A percentile compares a stretch with the other conserved stretches of the same genome.
Evolutionary conservation across 1,140 invertebrate genomes (phyloP).

Genomic region (Aphidius ervi): DNA sequence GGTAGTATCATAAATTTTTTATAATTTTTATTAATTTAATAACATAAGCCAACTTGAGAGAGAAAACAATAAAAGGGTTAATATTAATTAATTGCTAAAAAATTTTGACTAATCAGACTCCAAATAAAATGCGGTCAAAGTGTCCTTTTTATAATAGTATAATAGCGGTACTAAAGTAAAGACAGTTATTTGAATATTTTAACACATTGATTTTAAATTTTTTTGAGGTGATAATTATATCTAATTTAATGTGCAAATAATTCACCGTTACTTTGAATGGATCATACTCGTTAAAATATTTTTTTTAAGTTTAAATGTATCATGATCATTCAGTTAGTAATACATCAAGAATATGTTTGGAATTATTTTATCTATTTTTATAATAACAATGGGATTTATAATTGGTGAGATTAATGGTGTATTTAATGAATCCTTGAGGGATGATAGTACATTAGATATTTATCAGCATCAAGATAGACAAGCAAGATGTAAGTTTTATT

Average conservation of each 20-base stretch:
- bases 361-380: constrained; percentile 23
- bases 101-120: too few relatives aligned
- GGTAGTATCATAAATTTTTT: too few relatives aligned
- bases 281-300: constrained; percentile 1
- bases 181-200: too few relatives aligned
- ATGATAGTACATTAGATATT: constrained; percentile 23
- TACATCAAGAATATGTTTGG: constrained; percentile 17
- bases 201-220: too few relatives aligned
- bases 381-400: constrained; percentile 23
- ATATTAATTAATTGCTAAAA: too few relatives aligned
- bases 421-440: constrained; percentile 23
- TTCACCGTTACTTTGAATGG: constrained; percentile 9
- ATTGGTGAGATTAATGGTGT: constrained; percentile 25
- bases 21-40: too few relatives aligned
- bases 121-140: too few relatives aligned
- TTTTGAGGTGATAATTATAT: too few relatives aligned
- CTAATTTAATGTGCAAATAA: constrained; percentile 18
- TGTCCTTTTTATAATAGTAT: too few relatives aligned
- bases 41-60: too few relatives aligned
- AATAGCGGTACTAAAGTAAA: too few relatives aligned
- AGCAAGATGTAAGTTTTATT: constrained; percentile 28
- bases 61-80: too few relatives aligned
- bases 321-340: neutral
- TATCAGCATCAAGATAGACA: constrained; percentile 8
- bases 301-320: neutral